Base-by-base conservation (phyloP, 2,797 vertebrate genomes). In the Micropoecilia bifurca region DNA sequence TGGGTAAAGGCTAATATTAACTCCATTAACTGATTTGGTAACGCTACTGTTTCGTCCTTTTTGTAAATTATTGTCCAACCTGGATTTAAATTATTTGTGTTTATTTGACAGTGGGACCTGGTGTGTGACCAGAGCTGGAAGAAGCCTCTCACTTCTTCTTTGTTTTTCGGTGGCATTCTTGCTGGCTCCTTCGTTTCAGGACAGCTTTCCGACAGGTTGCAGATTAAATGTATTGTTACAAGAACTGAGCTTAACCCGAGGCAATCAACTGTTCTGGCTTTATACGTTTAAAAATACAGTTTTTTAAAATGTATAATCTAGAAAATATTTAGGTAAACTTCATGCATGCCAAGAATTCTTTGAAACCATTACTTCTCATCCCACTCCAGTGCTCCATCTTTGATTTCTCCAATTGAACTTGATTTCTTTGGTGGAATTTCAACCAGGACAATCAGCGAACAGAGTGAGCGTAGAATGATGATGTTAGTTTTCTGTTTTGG, bases 121-220 rank as follows among this genome's bases (percentile, higher is more conserved):
- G 97, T 99, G 85, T 99, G 98, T 86, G 95, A 95, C 2, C 81
- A 98, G 0, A 91, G 96, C 80, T 99, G 98, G 98, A 98, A 97
- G 91, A 91, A 86, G 0, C 98, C 98, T 0, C 75, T 99, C 83
- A 98, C 97, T 13, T 93, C 96, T 41, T 98, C 98, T 12, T 46
- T 98, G 69, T 97, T 96, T 93, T 99, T 96, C 77, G 86, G 92
- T 82, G 98, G 98, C 0, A 96, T 98, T 75, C 92, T 99, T 25
- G 53, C 94, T 0, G 97, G 98, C 48, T 98, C 98, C 71, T 96
- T 98, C 71, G 0, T 98, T 79, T 98, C 97, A 0, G 98, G 98
- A 81, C 98, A 98, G 87, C 91, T 99, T 20, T 97, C 98, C 0
- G 98, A 99, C 97, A 98, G 97, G 98, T 99, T 92, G 76, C 12